Evolutionary conservation across 2,888 invertebrate species (phyloP), one percentile per base, ranked within the genome.

Genomic region (Lepidochrysops patricia): DNA sequence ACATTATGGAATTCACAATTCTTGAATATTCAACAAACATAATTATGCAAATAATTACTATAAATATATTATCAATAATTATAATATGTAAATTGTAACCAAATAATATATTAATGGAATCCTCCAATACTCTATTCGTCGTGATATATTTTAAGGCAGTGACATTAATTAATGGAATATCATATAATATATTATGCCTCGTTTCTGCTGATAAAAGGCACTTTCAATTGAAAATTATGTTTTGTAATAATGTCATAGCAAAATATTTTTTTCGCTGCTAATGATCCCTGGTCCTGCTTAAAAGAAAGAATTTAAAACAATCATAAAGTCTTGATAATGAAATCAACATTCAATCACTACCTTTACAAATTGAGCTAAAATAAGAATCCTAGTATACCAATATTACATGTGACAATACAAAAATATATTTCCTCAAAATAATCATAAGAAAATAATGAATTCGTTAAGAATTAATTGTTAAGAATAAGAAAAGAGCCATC

Each of bases 71-170:
- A 25, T 13, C 57, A 29, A 35, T 35, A 26, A 34, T 34, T 34
- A 57, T 37, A 37, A 26, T 29, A 26, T 27, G 23, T 57, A 57
- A 57, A 56, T 29, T 29, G 29, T 52, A 54, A 54, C 32, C 19
- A 54, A 54, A 52, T n/a, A 43, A 52, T 52, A 52, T 32, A 32
- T 54, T 54, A 54, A 13, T 54, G 54, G 54, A 32, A 54, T 54
- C 19, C 19, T 29, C 54, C 15, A 54, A 32, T 27, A 27, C 32
- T 32, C 29, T 32, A 54, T 54, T 54, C 54, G 54, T 54, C 54
- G 54, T 32, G 54, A 54, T 54, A 54, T 54, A n/a, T 54, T 15
- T 15, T 54, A 54, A 54, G 54, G 54, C 54, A 54, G 54, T 54
- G 54, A 32, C 32, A 7, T 54, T 9, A 52, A 32, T n/a, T 26